Conservation (phyloP, 2,888 invertebrate species). For the Hydroisotoma schaefferi region DNA sequence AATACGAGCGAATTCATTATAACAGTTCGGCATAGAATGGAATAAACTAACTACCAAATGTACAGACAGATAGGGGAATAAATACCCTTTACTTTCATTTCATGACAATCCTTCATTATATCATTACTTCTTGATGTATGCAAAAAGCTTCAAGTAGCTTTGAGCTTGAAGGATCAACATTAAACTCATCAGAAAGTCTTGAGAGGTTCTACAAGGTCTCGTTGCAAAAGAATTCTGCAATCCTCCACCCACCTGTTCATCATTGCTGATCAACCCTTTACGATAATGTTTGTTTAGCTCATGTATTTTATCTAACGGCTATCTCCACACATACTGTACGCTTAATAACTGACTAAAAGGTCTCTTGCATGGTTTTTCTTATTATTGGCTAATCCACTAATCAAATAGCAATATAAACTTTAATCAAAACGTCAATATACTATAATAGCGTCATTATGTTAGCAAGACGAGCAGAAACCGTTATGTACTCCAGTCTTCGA, state of each 20-base stretch:
- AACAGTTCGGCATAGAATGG: conserved; percentile 5
- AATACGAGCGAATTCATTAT: not conserved
- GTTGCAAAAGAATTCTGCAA: not conserved
- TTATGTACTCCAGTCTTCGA: no score
- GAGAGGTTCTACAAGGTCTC: conserved; percentile 19
- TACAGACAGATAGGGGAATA: not conserved
- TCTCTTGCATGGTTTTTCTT: no score
- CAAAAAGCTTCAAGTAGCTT: not conserved
- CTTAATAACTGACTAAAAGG: no score
- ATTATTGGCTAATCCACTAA: no score
- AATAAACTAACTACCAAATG: not conserved
- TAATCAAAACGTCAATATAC: no score
- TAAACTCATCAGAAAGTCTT: conserved; percentile 3
- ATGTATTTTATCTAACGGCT: no score
- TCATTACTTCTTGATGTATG: not conserved
- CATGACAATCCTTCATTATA: conserved; percentile 4
- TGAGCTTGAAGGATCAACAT: conserved; percentile 14
- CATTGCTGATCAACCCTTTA: no score
- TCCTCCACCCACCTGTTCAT: conserved; percentile 10
- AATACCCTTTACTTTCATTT: conserved; percentile 3
- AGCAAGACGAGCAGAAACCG: no score
- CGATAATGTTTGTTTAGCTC: no score
- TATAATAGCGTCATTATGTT: no score
- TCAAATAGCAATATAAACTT: no score
- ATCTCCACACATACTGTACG: no score